phyloP scores from a whole-genome alignment of 2,888 invertebrate species.

The Smittia sp. region DNA sequence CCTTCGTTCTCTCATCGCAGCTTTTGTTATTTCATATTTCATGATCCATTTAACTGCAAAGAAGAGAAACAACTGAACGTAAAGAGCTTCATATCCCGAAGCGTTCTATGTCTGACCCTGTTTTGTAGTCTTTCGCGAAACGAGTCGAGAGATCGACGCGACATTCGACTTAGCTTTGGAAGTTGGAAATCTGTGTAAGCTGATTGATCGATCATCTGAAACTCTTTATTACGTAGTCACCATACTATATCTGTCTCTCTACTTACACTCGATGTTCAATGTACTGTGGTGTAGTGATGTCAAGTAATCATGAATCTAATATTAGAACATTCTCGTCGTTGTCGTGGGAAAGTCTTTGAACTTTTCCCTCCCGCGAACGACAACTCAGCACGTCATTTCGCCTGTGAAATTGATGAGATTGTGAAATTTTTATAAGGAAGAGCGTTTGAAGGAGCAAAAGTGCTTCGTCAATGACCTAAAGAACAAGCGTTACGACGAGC shows the following conservation, averaged over 20 bases:
- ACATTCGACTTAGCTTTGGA: no score
- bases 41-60: slow-evolving; percentile 4
- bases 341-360: background rate
- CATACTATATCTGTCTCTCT: background rate
- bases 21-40: slow-evolving; percentile 12
- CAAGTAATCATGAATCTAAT: background rate
- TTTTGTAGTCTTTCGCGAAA: background rate
- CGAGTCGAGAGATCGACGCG: background rate
- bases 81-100: background rate
- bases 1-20: slow-evolving; percentile 4
- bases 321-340: background rate
- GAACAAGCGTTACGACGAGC: no score
- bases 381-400: no score
- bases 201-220: background rate
- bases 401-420: no score
- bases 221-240: no score
- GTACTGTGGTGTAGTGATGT: background rate
- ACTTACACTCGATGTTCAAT: background rate
- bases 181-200: background rate
- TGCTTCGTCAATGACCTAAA: no score
- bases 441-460: no score
- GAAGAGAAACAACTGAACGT: slow-evolving; percentile 2
- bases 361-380: no score
- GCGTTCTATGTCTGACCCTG: background rate
- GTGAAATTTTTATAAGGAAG: no score